Percentiles rank a stretch among this genome's conserved stretches.
Conservation (phyloP, 2,113 vertebrate genomes). For the Miniopterus natalensis region DNA sequence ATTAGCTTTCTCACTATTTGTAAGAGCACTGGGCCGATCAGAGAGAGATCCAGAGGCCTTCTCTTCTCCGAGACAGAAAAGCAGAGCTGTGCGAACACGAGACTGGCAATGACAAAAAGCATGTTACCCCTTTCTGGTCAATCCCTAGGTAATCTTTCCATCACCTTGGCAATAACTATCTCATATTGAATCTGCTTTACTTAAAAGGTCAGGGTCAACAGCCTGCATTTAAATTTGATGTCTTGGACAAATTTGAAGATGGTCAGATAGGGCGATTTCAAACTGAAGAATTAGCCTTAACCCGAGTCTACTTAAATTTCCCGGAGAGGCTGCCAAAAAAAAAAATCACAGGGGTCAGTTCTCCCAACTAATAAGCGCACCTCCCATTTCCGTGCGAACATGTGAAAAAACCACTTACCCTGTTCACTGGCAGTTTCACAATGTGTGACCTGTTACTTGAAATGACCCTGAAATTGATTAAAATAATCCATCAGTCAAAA, state of each 20-base stretch:
- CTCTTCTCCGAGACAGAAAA: neutral
- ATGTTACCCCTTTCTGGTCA: neutral
- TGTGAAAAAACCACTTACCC: constrained; percentile 88
- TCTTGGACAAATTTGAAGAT: neutral
- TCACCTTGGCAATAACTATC: neutral
- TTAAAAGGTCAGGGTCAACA: constrained; percentile 2
- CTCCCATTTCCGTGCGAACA: neutral
- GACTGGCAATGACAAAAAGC: neutral
- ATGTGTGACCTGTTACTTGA: constrained; percentile 97
- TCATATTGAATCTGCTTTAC: neutral
- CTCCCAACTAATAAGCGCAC: neutral
- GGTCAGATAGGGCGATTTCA: neutral
- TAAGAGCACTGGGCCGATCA: neutral
- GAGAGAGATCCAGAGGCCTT: neutral
- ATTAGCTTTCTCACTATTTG: neutral
- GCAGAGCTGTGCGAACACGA: neutral
- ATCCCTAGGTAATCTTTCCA: neutral
- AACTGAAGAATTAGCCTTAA: neutral
- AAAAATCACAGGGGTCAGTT: neutral
- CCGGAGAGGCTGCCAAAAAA: neutral
- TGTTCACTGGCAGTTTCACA: constrained; percentile 94
- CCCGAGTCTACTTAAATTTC: neutral
- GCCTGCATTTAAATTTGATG: neutral
- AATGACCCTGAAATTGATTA: constrained; percentile 92
- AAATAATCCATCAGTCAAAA: constrained; percentile 75